Percentiles rank a stretch among this genome's conserved stretches.
Evolutionary conservation across 2,888 invertebrate species (phyloP).

Genomic region (Drosophila atripex): DNA sequence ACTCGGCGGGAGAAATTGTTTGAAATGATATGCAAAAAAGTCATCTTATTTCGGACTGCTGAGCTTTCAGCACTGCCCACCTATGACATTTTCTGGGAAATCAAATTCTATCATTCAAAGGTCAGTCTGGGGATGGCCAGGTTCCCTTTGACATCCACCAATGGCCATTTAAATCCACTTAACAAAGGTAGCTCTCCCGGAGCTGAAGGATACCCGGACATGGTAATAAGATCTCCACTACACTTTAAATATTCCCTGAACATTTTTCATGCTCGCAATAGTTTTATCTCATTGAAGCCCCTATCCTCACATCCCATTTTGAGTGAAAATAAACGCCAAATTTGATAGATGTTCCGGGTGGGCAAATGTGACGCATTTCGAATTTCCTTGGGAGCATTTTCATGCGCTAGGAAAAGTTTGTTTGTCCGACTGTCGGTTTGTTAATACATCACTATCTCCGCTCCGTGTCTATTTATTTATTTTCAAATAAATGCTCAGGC

Average conservation of each 20-base stretch:
- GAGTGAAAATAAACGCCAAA: conserved; percentile 53
- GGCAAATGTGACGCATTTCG: conserved; percentile 68
- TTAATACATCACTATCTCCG: conserved; percentile 62
- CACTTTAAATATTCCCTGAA: conserved; percentile 17
- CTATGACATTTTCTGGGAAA: conserved; percentile 6
- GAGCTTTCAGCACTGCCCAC: background rate
- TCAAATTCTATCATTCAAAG: background rate
- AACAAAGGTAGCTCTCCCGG: conserved; percentile 54
- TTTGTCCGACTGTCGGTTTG: conserved; percentile 56
- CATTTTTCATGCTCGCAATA: conserved; percentile 13
- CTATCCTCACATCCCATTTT: conserved; percentile 24
- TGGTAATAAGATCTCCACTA: conserved; percentile 66
- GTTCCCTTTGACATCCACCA: conserved; percentile 25
- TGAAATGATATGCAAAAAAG: conserved; percentile 42
- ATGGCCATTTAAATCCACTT: conserved; percentile 69
- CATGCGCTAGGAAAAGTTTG: conserved; percentile 47
- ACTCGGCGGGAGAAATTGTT: conserved; percentile 50
- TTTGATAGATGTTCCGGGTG: conserved; percentile 73
- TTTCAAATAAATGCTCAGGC: conserved; percentile 57
- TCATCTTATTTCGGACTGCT: background rate
- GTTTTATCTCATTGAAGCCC: conserved; percentile 50
- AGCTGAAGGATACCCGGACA: conserved; percentile 35
- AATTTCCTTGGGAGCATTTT: conserved; percentile 49
- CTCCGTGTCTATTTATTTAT: conserved; percentile 57
- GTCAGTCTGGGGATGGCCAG: conserved; percentile 15